Evolutionary conservation across 2,888 invertebrate genomes (phyloP).

Genomic region (Lithodes maja): DNA sequence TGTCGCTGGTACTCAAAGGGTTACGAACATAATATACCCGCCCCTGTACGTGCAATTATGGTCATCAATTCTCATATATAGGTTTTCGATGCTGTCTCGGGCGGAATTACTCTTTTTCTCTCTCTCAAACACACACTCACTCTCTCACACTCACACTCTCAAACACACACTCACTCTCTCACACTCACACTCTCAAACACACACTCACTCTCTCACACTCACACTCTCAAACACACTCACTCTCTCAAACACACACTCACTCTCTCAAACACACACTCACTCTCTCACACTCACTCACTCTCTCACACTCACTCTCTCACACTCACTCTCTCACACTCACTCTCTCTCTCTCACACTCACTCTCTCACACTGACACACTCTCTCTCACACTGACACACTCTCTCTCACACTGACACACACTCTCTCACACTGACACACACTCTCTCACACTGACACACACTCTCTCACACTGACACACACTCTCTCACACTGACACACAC

Average conservation of each 20-base stretch:
- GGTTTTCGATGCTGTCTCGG: too few species aligned
- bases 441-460: too few species aligned
- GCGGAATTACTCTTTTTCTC: not conserved
- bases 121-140: not conserved
- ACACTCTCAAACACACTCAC: not conserved
- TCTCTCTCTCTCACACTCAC: not conserved
- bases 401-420: not conserved
- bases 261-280: not conserved
- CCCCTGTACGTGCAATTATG: too few species aligned
- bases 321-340: not conserved
- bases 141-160: not conserved
- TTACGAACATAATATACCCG: too few species aligned
- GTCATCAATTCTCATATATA: too few species aligned
- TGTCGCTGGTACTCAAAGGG: too few species aligned
- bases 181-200: not conserved
- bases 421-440: too few species aligned
- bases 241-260: not conserved
- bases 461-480: too few species aligned
- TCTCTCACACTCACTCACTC: not conserved
- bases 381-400: not conserved
- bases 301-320: not conserved
- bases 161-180: not conserved
- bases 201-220: not conserved
- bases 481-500: too few species aligned
- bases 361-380: not conserved